Conservation (phyloP, 92 coral and sea anemone genomes). For the Parazoanthus swiftii region DNA sequence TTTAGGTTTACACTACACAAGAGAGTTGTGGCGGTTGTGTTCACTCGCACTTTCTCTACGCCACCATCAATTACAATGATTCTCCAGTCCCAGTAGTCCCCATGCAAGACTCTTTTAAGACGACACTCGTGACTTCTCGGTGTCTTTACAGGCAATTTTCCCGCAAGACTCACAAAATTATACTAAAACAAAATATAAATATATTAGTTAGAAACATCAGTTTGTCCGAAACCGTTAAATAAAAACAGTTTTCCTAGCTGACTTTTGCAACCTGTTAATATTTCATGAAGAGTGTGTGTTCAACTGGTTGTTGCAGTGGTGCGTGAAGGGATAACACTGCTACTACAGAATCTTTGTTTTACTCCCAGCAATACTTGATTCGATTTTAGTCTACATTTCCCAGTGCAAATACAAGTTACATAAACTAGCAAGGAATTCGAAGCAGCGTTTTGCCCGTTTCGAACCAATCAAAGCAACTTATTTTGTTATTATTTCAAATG, state of each 20-base stretch:
- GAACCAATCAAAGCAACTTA: no score
- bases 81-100: slow-evolving; percentile 16
- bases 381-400: no score
- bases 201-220: not conserved
- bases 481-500: no score
- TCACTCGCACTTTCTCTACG: not conserved
- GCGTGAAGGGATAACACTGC: slow-evolving; percentile 13
- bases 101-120: not conserved
- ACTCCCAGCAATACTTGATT: no score
- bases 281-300: slow-evolving; percentile 3
- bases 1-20: not conserved
- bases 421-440: no score
- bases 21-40: not conserved
- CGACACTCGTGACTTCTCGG: not conserved
- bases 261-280: slow-evolving; percentile 38
- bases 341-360: not conserved
- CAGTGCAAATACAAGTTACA: no score
- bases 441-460: no score
- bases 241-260: slow-evolving; percentile 13
- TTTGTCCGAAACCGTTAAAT: not conserved
- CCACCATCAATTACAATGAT: not conserved
- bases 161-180: no score
- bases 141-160: not conserved
- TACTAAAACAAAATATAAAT: not conserved
- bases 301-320: slow-evolving; percentile 22